These are phyloP conservation scores for Oreochromis niloticus DNA, from an alignment of 2,113 vertebrate genomes.

Conservation along the genomic window DNA sequence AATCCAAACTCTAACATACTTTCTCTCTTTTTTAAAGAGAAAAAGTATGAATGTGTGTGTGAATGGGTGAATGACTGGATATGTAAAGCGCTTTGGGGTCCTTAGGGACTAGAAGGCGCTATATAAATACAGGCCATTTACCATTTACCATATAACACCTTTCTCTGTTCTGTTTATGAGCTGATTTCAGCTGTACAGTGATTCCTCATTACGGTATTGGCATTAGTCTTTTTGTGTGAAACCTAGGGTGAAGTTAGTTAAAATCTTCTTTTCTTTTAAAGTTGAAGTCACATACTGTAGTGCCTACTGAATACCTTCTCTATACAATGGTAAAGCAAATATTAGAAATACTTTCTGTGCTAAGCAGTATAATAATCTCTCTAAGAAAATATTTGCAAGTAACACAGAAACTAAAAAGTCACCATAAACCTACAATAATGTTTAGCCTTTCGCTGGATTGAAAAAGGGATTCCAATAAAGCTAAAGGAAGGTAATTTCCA, in stretches of 20 bases:
- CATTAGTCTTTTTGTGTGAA: background rate
- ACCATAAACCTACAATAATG: background rate
- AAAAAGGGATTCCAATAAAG: background rate
- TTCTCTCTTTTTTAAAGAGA: background rate
- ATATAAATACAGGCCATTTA: too few relatives aligned
- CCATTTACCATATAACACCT: too few relatives aligned
- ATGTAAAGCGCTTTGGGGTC: too few relatives aligned
- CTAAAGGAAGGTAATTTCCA: conserved; percentile 23
- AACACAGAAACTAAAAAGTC: background rate
- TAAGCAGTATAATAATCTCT: background rate
- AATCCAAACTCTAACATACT: background rate
- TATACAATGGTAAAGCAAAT: background rate
- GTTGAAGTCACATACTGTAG: background rate
- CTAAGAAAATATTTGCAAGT: background rate
- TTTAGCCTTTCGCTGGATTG: background rate
- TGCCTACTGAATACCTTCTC: background rate
- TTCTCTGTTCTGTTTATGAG: too few relatives aligned
- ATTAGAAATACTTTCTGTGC: background rate
- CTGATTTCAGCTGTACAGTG: too few relatives aligned
- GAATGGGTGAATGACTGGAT: too few relatives aligned
- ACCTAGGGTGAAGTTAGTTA: background rate
- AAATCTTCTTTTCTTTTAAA: background rate
- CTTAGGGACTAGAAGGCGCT: too few relatives aligned
- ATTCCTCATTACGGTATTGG: background rate
- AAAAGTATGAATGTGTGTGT: too few relatives aligned